Conservation (phyloP, 2,888 invertebrate genomes). For the Lasioglossum leucozonium region DNA sequence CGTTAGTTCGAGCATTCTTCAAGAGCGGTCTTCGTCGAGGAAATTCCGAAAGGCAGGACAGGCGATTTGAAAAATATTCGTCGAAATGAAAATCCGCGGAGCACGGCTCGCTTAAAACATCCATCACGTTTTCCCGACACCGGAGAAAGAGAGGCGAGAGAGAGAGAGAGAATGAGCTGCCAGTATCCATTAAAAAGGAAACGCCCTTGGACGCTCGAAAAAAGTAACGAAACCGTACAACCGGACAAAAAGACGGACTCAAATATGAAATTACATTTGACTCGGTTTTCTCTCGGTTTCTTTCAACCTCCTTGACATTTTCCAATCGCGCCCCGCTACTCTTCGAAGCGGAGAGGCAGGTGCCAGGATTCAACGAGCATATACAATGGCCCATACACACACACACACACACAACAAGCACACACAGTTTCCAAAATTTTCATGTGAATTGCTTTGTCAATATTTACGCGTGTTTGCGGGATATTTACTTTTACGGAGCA, state of each 20-base stretch:
- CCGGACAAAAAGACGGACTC: background rate
- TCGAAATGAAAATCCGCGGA: background rate
- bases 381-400: background rate
- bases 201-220: background rate
- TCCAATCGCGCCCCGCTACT: too few species aligned
- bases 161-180: background rate
- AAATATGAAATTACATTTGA: constrained; percentile 24
- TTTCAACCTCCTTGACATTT: constrained; percentile 1
- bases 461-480: background rate
- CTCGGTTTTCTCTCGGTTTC: background rate
- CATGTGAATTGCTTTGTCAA: background rate
- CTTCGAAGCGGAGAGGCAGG: background rate
- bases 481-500: background rate
- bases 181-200: background rate
- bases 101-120: background rate
- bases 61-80: background rate
- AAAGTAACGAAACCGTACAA: constrained; percentile 14
- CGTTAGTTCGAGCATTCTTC: background rate
- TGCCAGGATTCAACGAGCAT: background rate
- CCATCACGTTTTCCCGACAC: background rate
- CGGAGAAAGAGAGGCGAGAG: background rate
- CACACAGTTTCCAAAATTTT: background rate
- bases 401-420: background rate
- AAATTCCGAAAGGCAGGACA: background rate
- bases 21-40: background rate